Conservation (phyloP, 2,113 vertebrate species). For the Leptosomus discolor region DNA sequence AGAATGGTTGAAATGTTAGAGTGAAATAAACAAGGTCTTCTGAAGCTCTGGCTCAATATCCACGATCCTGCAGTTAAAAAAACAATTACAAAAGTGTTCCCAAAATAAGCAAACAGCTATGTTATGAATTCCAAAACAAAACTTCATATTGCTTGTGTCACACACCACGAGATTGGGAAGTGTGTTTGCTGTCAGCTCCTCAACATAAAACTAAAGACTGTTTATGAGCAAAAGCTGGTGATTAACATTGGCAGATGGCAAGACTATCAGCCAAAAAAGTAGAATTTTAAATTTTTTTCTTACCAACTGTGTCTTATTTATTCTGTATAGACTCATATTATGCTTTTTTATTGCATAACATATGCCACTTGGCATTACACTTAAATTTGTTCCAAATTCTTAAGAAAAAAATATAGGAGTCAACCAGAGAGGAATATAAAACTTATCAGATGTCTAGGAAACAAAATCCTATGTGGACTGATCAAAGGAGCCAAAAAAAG, state of each 20-base stretch:
- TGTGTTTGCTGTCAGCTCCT: background rate
- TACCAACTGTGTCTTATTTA: background rate
- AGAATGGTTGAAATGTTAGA: background rate
- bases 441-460: background rate
- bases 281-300: background rate
- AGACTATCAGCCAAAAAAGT: background rate
- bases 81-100: background rate
- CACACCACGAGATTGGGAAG: background rate
- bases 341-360: background rate
- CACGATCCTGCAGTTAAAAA: background rate
- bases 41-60: background rate
- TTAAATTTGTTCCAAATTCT: background rate
- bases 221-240: background rate
- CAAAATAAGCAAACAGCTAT: background rate
- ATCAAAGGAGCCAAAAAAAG: background rate
- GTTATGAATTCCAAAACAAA: background rate
- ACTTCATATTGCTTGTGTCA: background rate
- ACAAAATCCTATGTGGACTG: background rate
- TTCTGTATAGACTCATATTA: background rate
- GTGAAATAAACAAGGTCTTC: background rate
- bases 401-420: background rate
- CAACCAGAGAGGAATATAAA: background rate
- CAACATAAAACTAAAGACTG: background rate
- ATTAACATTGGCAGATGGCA: background rate
- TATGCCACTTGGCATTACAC: background rate